These are phyloP conservation scores for Fringilla coelebs DNA, from an alignment of 2,797 vertebrate species.

Conservation along the genomic window DNA sequence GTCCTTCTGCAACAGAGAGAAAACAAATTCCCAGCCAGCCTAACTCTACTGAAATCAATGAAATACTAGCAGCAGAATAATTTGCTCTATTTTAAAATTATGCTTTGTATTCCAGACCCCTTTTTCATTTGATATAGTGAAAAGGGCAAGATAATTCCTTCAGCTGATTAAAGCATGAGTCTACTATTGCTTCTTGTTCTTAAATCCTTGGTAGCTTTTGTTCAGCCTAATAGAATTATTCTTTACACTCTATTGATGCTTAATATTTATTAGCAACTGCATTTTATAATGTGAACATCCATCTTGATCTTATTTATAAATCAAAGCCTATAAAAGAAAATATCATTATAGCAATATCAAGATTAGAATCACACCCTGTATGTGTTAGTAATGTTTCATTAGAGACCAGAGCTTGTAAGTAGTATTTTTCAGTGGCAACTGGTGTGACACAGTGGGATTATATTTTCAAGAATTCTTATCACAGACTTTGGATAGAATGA, in stretches of 20 bases:
- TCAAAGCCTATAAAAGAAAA: neutral
- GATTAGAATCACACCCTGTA: neutral
- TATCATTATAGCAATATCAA: neutral
- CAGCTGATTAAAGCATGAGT: neutral
- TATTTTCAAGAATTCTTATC: neutral
- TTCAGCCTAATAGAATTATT: neutral
- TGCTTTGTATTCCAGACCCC: neutral
- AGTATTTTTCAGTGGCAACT: neutral
- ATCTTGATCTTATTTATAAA: neutral
- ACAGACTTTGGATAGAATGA: neutral
- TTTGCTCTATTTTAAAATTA: neutral
- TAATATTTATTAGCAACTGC: neutral
- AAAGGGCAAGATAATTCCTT: neutral
- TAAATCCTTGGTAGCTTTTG: neutral
- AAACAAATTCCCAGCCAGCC: neutral
- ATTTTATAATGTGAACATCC: neutral
- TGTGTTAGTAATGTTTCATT: neutral
- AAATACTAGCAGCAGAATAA: neutral
- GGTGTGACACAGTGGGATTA: neutral
- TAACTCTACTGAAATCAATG: neutral
- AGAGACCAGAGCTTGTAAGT: neutral
- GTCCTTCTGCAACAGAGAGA: neutral
- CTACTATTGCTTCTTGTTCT: neutral
- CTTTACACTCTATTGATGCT: neutral
- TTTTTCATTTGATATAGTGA: neutral